Base-by-base conservation (phyloP, 2,888 invertebrate species). In the Lordiphosa fenestrarum region DNA sequence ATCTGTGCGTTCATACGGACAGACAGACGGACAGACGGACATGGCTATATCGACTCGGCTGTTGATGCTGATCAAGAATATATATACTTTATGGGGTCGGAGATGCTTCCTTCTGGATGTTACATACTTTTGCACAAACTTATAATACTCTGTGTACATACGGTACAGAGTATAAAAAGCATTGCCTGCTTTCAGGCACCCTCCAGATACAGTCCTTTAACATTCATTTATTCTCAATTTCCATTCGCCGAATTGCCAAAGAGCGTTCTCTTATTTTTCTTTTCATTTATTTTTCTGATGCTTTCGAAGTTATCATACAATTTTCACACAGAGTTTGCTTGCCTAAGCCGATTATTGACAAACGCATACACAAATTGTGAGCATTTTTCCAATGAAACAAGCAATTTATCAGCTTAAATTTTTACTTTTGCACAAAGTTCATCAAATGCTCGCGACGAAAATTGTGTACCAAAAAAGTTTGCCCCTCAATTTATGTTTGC, bases 281-380 rank as follows among this genome's bases (percentile, higher is more conserved):
- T 48, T 68, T 63, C 33, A 44, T 66, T 55, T 70, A 75, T 50
- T 60, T 53, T 44, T 36, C 52, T 58, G 50, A 60, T 66, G 51
- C 58, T 59, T 53, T 46, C 41, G 39, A 37, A 40, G 53, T 68
- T 84, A 66, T 73, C 84, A 81, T 77, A 77, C 82, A 73, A 77
- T 81, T 81, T 66, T 81, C 54, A 35, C 74, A 54, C 83, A 68
- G 63, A 73, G 41, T 48, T 82, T 68, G 61, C 53, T 71, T n/a
- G 12, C 42, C 56, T 81, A 77, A 77, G 71, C 66, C 64, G 80
- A 78, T 80, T 80, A 85, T 33, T 9, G 13, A 44, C 33, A 6
- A 4, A 44, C 9, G 2, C 44, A 39, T 10, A 13, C 13, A n/a
- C 13, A 12, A 42, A 1, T 21, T 42, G 15, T 41, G 4, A 12